A percentile compares a stretch with the other conserved stretches of the same genome.
These are phyloP conservation scores for Sebastes kiyomatsui DNA, from an alignment of 2,797 vertebrate genomes.

Conservation along the genomic window DNA sequence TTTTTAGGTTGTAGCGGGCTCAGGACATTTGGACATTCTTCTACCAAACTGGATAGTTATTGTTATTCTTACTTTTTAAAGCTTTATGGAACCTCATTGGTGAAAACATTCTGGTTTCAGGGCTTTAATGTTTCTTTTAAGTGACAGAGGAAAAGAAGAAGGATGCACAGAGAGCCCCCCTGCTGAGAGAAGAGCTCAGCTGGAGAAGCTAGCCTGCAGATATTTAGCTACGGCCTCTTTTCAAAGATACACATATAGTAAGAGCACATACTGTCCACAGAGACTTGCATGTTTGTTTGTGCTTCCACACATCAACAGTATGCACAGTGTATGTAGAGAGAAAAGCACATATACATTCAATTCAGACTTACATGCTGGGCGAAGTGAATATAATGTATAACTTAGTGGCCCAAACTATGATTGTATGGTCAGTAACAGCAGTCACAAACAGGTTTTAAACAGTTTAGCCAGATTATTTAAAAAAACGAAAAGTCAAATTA, in stretches of 20 bases:
- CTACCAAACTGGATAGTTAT: not conserved
- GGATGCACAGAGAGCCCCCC: not conserved
- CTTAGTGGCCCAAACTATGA: not conserved
- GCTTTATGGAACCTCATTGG: not conserved
- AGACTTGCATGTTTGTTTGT: not conserved
- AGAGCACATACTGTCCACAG: not conserved
- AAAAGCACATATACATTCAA: not conserved
- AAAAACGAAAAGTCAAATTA: not conserved
- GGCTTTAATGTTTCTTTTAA: not conserved
- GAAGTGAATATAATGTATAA: not conserved
- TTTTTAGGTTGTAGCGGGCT: too few species aligned
- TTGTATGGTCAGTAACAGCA: not conserved
- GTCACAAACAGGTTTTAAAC: not conserved
- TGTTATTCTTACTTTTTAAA: not conserved
- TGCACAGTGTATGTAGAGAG: not conserved
- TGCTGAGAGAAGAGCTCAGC: conserved; percentile 20
- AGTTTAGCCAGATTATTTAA: not conserved
- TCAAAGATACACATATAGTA: not conserved
- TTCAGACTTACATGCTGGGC: not conserved
- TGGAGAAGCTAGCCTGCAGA: conserved; percentile 2
- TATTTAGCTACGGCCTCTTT: not conserved
- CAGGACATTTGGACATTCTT: not conserved
- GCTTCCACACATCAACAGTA: not conserved
- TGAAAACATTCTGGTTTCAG: not conserved
- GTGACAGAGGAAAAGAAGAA: not conserved